These are phyloP conservation scores for Arremon aurantiirostris DNA, from an alignment of 2,797 vertebrate species.

Conservation along the genomic window DNA sequence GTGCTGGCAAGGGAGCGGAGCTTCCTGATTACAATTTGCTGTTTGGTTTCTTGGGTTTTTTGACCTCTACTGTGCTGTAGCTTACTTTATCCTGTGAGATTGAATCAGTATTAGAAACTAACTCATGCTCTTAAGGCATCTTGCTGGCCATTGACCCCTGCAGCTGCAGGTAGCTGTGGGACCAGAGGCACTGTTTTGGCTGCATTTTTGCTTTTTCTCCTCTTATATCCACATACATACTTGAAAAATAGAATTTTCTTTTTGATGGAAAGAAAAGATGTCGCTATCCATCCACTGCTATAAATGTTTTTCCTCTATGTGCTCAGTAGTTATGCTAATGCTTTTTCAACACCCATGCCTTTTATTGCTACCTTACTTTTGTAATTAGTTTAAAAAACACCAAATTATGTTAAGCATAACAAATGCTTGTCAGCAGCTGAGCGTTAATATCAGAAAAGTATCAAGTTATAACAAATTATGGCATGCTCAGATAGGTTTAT, in stretches of 20 bases:
- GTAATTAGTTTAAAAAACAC: not conserved
- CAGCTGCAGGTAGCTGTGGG: not conserved
- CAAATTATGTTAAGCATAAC: not conserved
- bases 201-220: not conserved
- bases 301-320: not conserved
- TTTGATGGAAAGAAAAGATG: not conserved
- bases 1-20: not conserved
- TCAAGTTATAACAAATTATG: not conserved
- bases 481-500: not conserved
- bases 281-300: not conserved
- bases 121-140: not conserved
- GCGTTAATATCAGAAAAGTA: not conserved
- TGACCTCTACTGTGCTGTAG: not conserved
- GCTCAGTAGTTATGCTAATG: not conserved
- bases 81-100: not conserved
- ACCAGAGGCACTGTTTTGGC: not conserved
- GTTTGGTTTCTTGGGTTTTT: not conserved
- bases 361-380: not conserved
- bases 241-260: not conserved
- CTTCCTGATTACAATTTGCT: not conserved
- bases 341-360: not conserved
- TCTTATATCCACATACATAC: fast-evolving
- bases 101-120: not conserved
- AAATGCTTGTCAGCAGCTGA: not conserved
- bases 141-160: not conserved